These are phyloP conservation scores for Enteromius argenteus DNA, from an alignment of 2,797 vertebrate species.

Conservation along the genomic window DNA sequence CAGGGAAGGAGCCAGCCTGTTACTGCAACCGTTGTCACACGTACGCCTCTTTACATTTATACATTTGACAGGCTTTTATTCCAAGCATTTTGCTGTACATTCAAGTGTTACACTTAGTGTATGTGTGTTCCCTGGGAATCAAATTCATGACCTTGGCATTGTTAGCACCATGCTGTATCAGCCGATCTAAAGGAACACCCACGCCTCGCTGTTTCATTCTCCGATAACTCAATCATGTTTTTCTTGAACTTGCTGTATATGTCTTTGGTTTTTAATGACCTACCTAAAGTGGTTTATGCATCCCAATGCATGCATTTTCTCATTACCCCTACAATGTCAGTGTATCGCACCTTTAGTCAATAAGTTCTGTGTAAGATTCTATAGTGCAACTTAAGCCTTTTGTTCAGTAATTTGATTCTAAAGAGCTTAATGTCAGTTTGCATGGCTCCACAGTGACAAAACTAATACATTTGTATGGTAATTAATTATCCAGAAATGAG, in stretches of 20 bases:
- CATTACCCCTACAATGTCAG: background rate
- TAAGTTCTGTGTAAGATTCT: background rate
- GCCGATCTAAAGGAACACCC: background rate
- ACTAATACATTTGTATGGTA: background rate
- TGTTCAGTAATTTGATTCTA: background rate
- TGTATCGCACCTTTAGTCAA: background rate
- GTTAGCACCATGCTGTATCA: conserved; percentile 5
- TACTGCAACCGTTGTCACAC: conserved; percentile 86
- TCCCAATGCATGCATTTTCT: background rate
- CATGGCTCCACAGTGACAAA: background rate
- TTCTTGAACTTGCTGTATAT: background rate
- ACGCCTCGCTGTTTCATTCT: background rate
- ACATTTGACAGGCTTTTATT: conserved; percentile 7
- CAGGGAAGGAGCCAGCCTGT: conserved; percentile 91
- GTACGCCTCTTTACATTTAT: conserved; percentile 76
- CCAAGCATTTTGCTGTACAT: background rate
- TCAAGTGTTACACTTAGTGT: background rate
- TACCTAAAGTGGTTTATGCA: background rate
- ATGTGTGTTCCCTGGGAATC: background rate
- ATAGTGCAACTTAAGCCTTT: background rate
- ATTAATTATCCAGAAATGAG: background rate
- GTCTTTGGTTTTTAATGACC: conserved; percentile 5
- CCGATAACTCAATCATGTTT: background rate
- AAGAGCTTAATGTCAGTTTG: background rate
- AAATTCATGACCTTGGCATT: conserved; percentile 11